phyloP scores from a whole-genome alignment of 2,888 invertebrate genomes.

The Papilio gigon region DNA sequence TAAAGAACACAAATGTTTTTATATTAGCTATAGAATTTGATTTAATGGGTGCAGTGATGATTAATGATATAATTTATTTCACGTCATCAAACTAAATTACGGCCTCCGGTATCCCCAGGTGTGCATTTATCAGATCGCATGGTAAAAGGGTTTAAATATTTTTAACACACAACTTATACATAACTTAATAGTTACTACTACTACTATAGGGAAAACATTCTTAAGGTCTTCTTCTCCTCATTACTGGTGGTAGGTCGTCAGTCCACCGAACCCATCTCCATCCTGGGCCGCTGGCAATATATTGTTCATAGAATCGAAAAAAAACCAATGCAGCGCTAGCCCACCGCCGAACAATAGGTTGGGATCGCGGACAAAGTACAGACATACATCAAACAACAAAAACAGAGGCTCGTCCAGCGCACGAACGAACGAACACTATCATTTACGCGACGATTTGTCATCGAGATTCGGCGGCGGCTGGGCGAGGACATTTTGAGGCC shows the following conservation, averaged over 20 bases:
- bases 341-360: constrained; percentile 57
- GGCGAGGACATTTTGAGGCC: constrained; percentile 57
- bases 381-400: constrained; percentile 79
- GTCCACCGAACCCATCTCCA: no score
- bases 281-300: no score
- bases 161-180: no score
- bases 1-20: constrained; percentile 38
- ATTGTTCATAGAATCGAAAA: constrained; percentile 53
- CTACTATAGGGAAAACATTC: neutral
- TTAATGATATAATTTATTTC: constrained; percentile 78
- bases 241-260: no score
- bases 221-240: no score
- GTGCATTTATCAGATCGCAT: constrained; percentile 75
- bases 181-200: no score
- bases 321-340: constrained; percentile 55
- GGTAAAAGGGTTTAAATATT: constrained; percentile 66
- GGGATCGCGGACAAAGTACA: constrained; percentile 63
- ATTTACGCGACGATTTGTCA: constrained; percentile 81
- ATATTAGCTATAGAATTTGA: constrained; percentile 43
- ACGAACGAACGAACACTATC: constrained; percentile 75
- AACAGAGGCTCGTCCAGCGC: constrained; percentile 66
- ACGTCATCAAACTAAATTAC: constrained; percentile 66
- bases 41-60: constrained; percentile 70
- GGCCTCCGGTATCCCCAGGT: constrained; percentile 70
- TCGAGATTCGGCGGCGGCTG: constrained; percentile 66